These are phyloP conservation scores for Leptogaster cylindrica DNA, from an alignment of 2,888 invertebrate genomes.

Conservation along the genomic window DNA sequence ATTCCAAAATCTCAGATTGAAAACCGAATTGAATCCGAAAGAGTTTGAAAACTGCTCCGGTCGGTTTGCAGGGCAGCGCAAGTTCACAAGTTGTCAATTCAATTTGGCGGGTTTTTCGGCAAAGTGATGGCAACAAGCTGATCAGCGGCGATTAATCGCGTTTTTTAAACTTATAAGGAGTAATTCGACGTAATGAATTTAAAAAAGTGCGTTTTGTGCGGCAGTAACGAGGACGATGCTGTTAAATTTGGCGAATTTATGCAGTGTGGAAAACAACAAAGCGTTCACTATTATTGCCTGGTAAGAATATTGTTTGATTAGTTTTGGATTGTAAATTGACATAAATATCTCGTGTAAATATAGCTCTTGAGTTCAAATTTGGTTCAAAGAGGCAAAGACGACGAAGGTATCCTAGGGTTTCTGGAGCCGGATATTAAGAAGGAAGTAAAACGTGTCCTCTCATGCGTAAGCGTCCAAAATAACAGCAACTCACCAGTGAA, in stretches of 20 bases:
- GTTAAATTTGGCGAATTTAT: slow-evolving; percentile 66
- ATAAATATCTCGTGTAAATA: slow-evolving; percentile 52
- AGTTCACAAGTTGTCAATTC: too few relatives aligned
- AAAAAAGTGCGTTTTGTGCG: background rate
- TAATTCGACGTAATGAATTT: background rate
- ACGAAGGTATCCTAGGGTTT: slow-evolving; percentile 78
- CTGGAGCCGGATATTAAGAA: slow-evolving; percentile 70
- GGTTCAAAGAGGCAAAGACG: slow-evolving; percentile 71
- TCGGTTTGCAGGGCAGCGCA: too few relatives aligned
- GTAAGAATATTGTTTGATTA: slow-evolving; percentile 62
- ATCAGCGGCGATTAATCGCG: background rate
- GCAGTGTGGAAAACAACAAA: slow-evolving; percentile 64
- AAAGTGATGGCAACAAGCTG: too few relatives aligned
- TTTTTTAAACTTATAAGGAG: background rate
- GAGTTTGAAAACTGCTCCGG: too few relatives aligned
- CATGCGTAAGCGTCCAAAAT: slow-evolving; percentile 68
- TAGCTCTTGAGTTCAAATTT: slow-evolving; percentile 76
- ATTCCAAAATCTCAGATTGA: too few relatives aligned
- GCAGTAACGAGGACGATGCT: slow-evolving; percentile 61
- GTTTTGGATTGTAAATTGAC: background rate
- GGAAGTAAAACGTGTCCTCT: slow-evolving; percentile 70
- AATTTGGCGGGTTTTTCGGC: background rate
- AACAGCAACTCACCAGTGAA: too few relatives aligned
- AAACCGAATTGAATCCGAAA: too few relatives aligned
- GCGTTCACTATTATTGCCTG: slow-evolving; percentile 78